These are phyloP conservation scores for Oryzias celebensis DNA, from an alignment of 2,113 vertebrate species.

Conservation along the genomic window DNA sequence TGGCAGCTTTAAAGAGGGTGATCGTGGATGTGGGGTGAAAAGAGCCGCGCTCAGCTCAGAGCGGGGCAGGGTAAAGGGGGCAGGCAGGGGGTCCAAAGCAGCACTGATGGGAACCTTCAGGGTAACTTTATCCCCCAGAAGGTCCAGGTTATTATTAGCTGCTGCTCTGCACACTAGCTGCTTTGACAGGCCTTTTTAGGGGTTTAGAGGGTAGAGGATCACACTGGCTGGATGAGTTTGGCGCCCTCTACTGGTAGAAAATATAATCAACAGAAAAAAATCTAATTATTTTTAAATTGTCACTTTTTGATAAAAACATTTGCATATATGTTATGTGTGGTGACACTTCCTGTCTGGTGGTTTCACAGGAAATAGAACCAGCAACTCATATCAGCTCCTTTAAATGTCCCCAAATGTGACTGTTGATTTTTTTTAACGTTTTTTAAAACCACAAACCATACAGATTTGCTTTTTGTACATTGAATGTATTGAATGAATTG, in stretches of 20 bases:
- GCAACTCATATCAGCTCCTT: no score
- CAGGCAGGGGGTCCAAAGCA: conserved; percentile 39
- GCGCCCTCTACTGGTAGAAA: conserved; percentile 23
- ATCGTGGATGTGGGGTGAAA: conserved; percentile 38
- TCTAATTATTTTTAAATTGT: no score
- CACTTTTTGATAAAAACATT: not conserved
- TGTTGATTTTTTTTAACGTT: not conserved
- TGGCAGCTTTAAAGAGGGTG: conserved; percentile 63
- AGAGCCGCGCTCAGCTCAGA: conserved; percentile 48
- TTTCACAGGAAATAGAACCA: no score
- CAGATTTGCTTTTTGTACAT: not conserved
- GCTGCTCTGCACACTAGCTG: conserved; percentile 46
- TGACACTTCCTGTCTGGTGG: not conserved
- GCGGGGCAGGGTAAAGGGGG: conserved; percentile 30
- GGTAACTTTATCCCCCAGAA: conserved; percentile 74
- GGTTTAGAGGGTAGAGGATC: conserved; percentile 30
- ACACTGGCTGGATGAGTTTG: conserved; percentile 24
- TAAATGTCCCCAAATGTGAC: not conserved
- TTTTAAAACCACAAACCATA: not conserved
- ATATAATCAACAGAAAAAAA: not conserved
- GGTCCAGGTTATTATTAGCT: conserved; percentile 78
- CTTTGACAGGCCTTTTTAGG: conserved; percentile 77
- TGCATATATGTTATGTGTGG: not conserved
- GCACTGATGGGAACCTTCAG: conserved; percentile 48
- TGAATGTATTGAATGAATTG: no score